Conservation (phyloP, 2,797 vertebrate species). For the Tiaroga cobitis region DNA sequence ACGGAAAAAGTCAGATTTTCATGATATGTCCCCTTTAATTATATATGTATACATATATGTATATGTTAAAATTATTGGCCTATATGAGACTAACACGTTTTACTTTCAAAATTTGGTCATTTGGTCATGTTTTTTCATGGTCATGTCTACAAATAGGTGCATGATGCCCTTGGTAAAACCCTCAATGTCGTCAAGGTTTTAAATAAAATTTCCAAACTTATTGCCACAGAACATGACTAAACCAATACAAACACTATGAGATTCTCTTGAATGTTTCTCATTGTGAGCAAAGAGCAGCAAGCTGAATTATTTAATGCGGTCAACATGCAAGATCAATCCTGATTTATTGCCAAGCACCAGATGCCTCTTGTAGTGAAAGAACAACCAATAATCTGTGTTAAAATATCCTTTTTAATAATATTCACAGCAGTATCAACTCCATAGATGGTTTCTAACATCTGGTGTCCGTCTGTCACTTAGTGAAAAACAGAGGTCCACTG, state of each 20-base stretch:
- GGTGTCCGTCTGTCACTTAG: conserved; percentile 28
- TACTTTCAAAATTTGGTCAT: neutral
- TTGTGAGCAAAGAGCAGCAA: conserved; percentile 9
- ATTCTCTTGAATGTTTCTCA: conserved; percentile 62
- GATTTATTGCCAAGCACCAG: neutral
- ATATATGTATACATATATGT: too few relatives aligned
- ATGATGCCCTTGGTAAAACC: neutral
- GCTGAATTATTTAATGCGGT: conserved; percentile 4
- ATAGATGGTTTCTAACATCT: conserved; percentile 28
- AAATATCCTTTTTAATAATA: conserved; percentile 11
- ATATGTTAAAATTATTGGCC: too few relatives aligned
- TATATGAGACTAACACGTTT: neutral
- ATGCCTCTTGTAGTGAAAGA: conserved; percentile 2
- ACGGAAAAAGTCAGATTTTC: too few relatives aligned
- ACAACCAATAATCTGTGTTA: neutral
- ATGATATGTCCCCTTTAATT: too few relatives aligned
- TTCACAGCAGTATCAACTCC: neutral
- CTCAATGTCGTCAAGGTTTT: neutral
- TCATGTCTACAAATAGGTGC: conserved; percentile 12
- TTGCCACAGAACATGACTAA: conserved; percentile 3
- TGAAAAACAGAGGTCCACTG: neutral
- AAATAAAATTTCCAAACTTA: conserved; percentile 25
- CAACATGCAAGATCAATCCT: conserved; percentile 1
- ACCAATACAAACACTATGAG: conserved; percentile 39
- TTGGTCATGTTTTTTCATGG: neutral